Base-by-base conservation (phyloP, 2,797 vertebrate species). In the Eulemur albifrons region DNA sequence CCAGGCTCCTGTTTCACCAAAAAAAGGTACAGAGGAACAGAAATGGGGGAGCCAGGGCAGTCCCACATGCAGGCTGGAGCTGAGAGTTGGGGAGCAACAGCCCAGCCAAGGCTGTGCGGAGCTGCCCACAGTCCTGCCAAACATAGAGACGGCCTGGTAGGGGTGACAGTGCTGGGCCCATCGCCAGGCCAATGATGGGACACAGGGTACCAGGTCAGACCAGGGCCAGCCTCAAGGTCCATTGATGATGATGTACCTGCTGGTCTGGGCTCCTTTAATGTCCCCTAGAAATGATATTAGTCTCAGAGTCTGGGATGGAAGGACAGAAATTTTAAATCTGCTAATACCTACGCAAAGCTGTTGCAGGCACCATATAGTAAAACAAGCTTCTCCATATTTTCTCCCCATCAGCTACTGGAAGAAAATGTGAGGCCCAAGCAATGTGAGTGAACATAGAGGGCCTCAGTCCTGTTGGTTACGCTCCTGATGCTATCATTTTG, bases 91-190 rank as follows among this genome's bases (percentile, higher is more conserved):
- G 35, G 23, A 50, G 21, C 5, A 30, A 5, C 9, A 14, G 32
- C 7, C 2, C 9, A 8, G 32, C 13, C 2, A 12, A 81, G 43
- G 23, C 5, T 18, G 5, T 25, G 35, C 38, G 6, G 35, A 83
- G n/a, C 23, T 3, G 1, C 35, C 54, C 17, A 1, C 4, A 4
- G 30, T 40, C 69, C 43, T 84, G 23, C 15, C n/a, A 12, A 15
- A 10, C 21, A 10, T 20, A 1, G 2, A 67, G 63, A 50, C 0
- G 0, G 18, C 1, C 0, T 15, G 9, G 20, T 6, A 65, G 35
- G 45, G 40, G 15, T 5, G 57, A 35, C 18, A 69, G 45, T 13
- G 17, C 6, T 20, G 27, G n/a, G 48, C 38, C 72, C 4, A 30
- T 27, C 17, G 30, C 43, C 32, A 61, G 27, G 25, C 18, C 67